Evolutionary conservation across 2,113 vertebrate genomes (phyloP), one percentile per base, ranked within the genome.

Genomic region (Eolophus roseicapilla): DNA sequence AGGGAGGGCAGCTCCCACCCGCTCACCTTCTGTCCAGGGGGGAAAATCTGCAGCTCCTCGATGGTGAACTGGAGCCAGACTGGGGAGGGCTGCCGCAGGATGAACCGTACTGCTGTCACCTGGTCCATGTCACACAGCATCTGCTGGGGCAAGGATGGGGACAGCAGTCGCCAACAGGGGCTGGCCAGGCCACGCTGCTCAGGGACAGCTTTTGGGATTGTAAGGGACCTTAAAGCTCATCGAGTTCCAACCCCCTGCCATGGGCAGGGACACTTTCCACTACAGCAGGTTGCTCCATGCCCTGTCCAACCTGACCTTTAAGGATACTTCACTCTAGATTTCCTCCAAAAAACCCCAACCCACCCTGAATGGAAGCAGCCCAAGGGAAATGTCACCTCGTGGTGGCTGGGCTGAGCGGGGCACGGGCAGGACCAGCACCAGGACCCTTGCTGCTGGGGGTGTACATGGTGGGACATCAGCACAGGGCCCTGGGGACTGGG

Each of bases 71-170:
- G 98, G 8, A 98, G 91, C 99, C 99, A 99, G 44, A 98, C 97
- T 0, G 98, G 98, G 12, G 99, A 99, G 7, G 99, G 99, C 97
- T 99, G 99, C 78, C 98, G 97, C 63, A 99, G 98, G 96, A 99
- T 98, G 95, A 99, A 98, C 12, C 99, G 98, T n/a, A 99, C 86
- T 1, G 98, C 98, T 2, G 87, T 83, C 67, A 99, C 98, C 17
- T 98, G 96, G 79, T 98, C 98, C 55, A 99, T 25, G 6, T 98
- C 98, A 60, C 98, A 98, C 92, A 98, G 97, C 99, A 99, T 99
- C 99, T 99, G 88, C 28, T 3, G 74, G 41, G 88, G 29, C 65
- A 37, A 85, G 67, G 84, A 47, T 1, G 3, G 23, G 12, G 8
- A 59, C 57, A 24, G 33, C 23, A 24, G 20, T 65, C 33, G 70